These are phyloP conservation scores for Clostera curtula DNA, from an alignment of 2,888 invertebrate genomes.

Conservation along the genomic window DNA sequence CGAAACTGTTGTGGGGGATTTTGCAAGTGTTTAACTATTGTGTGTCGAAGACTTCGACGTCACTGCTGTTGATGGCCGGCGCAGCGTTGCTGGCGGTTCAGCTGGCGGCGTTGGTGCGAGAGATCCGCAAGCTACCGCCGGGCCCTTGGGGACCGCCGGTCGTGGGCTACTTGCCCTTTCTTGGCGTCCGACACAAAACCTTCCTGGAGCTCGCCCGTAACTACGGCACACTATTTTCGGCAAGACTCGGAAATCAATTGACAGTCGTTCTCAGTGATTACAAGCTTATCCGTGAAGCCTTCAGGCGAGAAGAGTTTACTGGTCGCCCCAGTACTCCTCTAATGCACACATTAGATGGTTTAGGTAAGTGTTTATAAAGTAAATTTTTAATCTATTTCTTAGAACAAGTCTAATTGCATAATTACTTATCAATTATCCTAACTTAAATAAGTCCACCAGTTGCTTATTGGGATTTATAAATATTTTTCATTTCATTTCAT, in stretches of 20 bases:
- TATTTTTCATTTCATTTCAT: too few species aligned
- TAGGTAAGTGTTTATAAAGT: slow-evolving; percentile 80
- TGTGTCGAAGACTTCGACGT: slow-evolving; percentile 49
- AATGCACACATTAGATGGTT: slow-evolving; percentile 89
- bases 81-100: slow-evolving; percentile 62
- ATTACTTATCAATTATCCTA: too few species aligned
- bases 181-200: slow-evolving; percentile 85
- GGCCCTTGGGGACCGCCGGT: slow-evolving; percentile 92
- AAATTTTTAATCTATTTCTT: too few species aligned
- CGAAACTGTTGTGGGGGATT: slow-evolving; percentile 73
- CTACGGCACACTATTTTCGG: slow-evolving; percentile 88
- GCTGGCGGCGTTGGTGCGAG: slow-evolving; percentile 60
- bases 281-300: slow-evolving; percentile 88
- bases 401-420: too few species aligned
- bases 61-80: slow-evolving; percentile 64
- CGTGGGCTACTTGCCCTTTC: slow-evolving; percentile 87
- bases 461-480: too few species aligned
- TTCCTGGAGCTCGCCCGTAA: slow-evolving; percentile 84
- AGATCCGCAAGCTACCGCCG: slow-evolving; percentile 80
- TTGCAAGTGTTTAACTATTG: slow-evolving; percentile 63
- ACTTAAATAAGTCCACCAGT: too few species aligned
- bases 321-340: slow-evolving; percentile 91
- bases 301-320: slow-evolving; percentile 90
- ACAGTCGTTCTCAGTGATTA: slow-evolving; percentile 92
- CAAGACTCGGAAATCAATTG: slow-evolving; percentile 86